Evolutionary conservation across 1,140 invertebrate species (phyloP), one percentile per base, ranked within the genome.

Genomic region (Sipha flava): DNA sequence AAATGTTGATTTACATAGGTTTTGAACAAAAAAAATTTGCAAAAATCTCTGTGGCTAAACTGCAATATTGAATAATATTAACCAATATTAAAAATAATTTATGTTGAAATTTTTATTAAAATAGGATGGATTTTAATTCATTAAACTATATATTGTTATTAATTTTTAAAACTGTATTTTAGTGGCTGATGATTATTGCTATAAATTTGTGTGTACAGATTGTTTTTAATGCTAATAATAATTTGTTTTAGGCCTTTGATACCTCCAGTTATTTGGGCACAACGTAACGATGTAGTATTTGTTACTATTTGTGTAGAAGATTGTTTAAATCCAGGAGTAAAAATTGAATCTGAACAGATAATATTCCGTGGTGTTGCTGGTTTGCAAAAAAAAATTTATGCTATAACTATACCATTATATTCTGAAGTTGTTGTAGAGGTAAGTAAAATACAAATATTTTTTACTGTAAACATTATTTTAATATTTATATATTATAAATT

Each of bases 261-360:
- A 81, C 95, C 95, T 47, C 90, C 93, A 62, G 91, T 97, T 52
- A 90, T 92, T 84, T 98, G 96, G 96, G 96, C 96, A 23, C 95
- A 98, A 86, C 90, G 93, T 84, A 91, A 88, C 83, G 89, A 90
- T 82, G 86, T 91, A 82, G 86, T 98, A 52, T 96, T 91, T 86
- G 86, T 98, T 70, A 97, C 94, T 62, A 91, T 98, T 83, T 93
- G 93, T 85, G 86, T 98, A 82, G 95, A 96, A 89, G 93, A 94
- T 84, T 95, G 93, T 85, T 92, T 93, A 87, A 89, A 95, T 85
- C 94, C 95, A 81, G 89, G 90, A 82, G 89, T 95, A 81, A 92
- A 93, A 87, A 88, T 97, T 81, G 93, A 94, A 84, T 89, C 91
- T 82, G 90, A 93, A 82, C 90, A 89, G 85, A 86, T 98, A 84